Conservation (phyloP, 2,888 invertebrate species). For the Tillus elongatus region DNA sequence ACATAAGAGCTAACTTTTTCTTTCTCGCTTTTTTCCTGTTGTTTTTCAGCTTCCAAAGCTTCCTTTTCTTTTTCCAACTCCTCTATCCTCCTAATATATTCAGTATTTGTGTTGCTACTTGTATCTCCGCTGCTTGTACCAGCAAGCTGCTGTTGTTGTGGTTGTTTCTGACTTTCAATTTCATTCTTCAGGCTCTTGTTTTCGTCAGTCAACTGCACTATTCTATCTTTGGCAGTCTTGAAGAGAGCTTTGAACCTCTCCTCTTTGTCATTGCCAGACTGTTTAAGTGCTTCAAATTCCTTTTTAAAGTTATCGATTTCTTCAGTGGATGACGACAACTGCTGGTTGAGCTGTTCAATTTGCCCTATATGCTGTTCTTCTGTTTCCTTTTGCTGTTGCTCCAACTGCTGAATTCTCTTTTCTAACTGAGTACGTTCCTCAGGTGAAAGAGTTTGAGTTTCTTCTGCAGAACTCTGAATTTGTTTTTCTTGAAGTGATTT, state of each 20-base stretch:
- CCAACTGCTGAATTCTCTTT: conserved; percentile 37
- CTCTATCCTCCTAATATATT: conserved; percentile 53
- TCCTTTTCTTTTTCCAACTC: conserved; percentile 58
- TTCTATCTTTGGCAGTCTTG: conserved; percentile 65
- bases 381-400: conserved; percentile 42
- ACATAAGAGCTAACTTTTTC: conserved; percentile 57
- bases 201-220: conserved; percentile 61
- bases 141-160: conserved; percentile 21
- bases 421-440: conserved; percentile 44
- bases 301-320: conserved; percentile 50
- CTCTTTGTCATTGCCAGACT: conserved; percentile 40
- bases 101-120: conserved; percentile 34
- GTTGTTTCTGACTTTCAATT: conserved; percentile 34
- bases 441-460: conserved; percentile 42
- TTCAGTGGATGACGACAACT: conserved; percentile 40
- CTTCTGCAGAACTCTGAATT: conserved; percentile 38
- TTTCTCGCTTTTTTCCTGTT: conserved; percentile 56
- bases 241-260: conserved; percentile 48
- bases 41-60: conserved; percentile 46
- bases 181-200: conserved; percentile 55
- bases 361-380: too few relatives aligned
- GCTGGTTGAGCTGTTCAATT: conserved; percentile 42
- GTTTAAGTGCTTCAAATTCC: conserved; percentile 41
- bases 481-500: conserved; percentile 50
- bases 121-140: conserved; percentile 42